Evolutionary conservation across 2,888 invertebrate genomes (phyloP).

Genomic region (Urechis unicinctus): DNA sequence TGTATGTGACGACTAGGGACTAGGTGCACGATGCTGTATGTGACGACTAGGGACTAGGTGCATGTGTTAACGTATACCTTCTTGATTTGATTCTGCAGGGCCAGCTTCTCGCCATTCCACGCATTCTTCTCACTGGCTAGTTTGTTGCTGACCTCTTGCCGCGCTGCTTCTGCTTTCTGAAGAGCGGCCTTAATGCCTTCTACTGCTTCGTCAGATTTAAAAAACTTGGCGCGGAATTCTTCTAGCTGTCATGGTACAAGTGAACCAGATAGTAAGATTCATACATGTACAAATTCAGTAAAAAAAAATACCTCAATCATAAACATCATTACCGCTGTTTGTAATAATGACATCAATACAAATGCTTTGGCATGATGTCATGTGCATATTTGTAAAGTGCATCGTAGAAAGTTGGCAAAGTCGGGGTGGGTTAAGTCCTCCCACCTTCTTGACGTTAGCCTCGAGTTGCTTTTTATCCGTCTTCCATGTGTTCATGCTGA

Average conservation of each 20-base stretch:
- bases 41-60: no score
- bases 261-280: background rate
- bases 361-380: no score
- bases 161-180: slow-evolving; percentile 11
- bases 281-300: no score
- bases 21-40: no score
- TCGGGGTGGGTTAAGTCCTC: no score
- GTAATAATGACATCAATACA: no score
- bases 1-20: no score
- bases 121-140: slow-evolving; percentile 29
- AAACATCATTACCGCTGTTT: no score
- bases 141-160: slow-evolving; percentile 33
- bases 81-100: slow-evolving; percentile 13
- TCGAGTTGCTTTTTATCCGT: slow-evolving; percentile 27
- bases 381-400: no score
- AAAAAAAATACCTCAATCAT: no score
- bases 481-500: slow-evolving; percentile 27
- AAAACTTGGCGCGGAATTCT: background rate
- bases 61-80: slow-evolving; percentile 11
- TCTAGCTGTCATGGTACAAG: background rate
- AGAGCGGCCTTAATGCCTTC: slow-evolving; percentile 7
- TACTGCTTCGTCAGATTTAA: slow-evolving; percentile 12
- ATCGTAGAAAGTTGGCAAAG: no score
- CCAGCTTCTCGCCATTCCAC: slow-evolving; percentile 31
- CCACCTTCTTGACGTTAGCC: slow-evolving; percentile 5